Percentiles rank a stretch among this genome's conserved stretches.
Conservation (phyloP, 2,113 vertebrate species). For the Plecturocebus donacophilus region DNA sequence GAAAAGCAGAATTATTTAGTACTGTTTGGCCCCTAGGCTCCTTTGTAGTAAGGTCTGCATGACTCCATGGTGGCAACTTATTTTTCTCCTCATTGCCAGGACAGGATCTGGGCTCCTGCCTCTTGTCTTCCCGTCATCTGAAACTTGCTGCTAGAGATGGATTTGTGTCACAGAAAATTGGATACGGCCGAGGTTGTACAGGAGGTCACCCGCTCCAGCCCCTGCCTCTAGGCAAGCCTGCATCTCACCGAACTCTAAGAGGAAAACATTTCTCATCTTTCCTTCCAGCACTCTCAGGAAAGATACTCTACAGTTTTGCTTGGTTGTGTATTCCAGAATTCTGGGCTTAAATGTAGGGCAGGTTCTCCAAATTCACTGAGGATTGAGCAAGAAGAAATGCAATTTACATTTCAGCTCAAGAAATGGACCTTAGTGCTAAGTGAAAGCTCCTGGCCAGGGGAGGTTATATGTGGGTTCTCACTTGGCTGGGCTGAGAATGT, state of each 20-base stretch:
- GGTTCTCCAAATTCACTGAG: neutral
- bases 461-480: fast-evolving
- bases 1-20: neutral
- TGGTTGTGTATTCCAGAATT: neutral
- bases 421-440: neutral
- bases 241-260: neutral
- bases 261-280: neutral
- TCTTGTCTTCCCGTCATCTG: neutral
- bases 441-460: neutral
- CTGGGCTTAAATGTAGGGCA: neutral
- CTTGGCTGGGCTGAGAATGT: neutral
- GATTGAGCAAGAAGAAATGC: neutral
- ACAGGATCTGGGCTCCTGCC: neutral
- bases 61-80: neutral
- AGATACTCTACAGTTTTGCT: neutral
- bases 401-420: neutral
- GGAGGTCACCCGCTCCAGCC: neutral
- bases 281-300: neutral
- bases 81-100: neutral
- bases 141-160: neutral
- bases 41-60: neutral
- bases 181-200: too few relatives aligned
- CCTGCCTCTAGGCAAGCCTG: neutral
- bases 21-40: neutral
- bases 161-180: neutral